These are phyloP conservation scores for Baccha elongata DNA, from an alignment of 2,888 invertebrate genomes.

Conservation along the genomic window DNA sequence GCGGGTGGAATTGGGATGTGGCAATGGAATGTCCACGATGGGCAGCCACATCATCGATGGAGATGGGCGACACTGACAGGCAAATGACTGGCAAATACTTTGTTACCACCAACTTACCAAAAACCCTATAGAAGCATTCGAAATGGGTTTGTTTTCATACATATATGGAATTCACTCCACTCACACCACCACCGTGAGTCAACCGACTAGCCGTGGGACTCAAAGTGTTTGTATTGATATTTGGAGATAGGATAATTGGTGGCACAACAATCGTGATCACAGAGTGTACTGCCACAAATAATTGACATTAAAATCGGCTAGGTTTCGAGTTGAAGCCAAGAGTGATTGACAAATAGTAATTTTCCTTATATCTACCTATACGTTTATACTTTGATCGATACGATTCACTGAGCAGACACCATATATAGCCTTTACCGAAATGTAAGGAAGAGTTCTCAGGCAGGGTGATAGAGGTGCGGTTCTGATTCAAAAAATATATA, in stretches of 20 bases:
- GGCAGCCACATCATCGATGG: conserved; percentile 54
- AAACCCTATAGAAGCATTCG: conserved; percentile 29
- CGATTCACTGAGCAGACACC: conserved; percentile 23
- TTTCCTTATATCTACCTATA: conserved; percentile 18
- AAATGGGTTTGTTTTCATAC: conserved; percentile 3
- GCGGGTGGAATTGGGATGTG: conserved; percentile 25
- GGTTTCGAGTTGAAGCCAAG: conserved; percentile 38
- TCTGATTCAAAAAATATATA: conserved; percentile 51
- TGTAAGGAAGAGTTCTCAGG: conserved; percentile 36
- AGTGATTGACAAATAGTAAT: conserved; percentile 71
- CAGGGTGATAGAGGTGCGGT: neutral
- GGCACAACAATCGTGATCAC: conserved; percentile 67
- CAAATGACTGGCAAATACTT: conserved; percentile 72
- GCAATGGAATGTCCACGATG: conserved; percentile 49
- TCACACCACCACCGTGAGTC: neutral
- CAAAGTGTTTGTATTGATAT: conserved; percentile 69
- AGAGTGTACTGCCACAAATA: conserved; percentile 68
- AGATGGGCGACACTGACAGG: conserved; percentile 47
- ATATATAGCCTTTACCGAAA: neutral
- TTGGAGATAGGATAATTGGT: conserved; percentile 72
- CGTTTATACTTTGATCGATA: conserved; percentile 46
- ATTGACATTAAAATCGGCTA: conserved; percentile 65
- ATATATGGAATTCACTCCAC: neutral
- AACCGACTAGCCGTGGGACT: neutral
- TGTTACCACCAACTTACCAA: conserved; percentile 52